These are phyloP conservation scores for Eupithecia insigniata DNA, from an alignment of 2,888 invertebrate species.

Conservation along the genomic window DNA sequence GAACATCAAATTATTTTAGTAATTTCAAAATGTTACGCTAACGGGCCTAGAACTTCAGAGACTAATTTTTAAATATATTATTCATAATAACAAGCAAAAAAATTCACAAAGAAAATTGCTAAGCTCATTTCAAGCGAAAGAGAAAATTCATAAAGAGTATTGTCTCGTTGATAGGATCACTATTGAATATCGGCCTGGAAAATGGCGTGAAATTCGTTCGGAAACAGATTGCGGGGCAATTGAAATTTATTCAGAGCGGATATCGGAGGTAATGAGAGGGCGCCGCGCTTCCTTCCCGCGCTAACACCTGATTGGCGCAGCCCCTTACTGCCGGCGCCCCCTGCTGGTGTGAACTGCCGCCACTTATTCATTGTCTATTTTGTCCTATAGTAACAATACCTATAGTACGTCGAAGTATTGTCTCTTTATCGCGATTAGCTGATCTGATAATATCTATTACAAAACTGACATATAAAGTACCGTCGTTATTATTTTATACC, in stretches of 20 bases:
- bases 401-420: not conserved
- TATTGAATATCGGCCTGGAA: constrained; percentile 30
- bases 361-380: not conserved
- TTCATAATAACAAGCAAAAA: not conserved
- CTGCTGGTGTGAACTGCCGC: not conserved
- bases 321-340: constrained; percentile 8
- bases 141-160: constrained; percentile 5
- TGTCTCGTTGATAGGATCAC: constrained; percentile 16
- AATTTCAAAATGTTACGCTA: not conserved
- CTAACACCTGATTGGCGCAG: constrained; percentile 21
- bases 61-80: not conserved
- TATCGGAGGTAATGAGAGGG: constrained; percentile 38
- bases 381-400: not conserved
- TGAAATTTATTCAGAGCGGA: constrained; percentile 37
- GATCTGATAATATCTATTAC: not conserved
- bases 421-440: not conserved
- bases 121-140: not conserved
- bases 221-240: constrained; percentile 36
- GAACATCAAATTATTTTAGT: not conserved
- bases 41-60: not conserved
- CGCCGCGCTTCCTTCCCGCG: constrained; percentile 31
- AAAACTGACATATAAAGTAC: no score
- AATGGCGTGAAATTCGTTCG: constrained; percentile 33
- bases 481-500: no score
- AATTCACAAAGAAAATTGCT: not conserved